These are phyloP conservation scores for Sebastes steindachneri DNA, from an alignment of 2,797 vertebrate genomes.

Conservation along the genomic window DNA sequence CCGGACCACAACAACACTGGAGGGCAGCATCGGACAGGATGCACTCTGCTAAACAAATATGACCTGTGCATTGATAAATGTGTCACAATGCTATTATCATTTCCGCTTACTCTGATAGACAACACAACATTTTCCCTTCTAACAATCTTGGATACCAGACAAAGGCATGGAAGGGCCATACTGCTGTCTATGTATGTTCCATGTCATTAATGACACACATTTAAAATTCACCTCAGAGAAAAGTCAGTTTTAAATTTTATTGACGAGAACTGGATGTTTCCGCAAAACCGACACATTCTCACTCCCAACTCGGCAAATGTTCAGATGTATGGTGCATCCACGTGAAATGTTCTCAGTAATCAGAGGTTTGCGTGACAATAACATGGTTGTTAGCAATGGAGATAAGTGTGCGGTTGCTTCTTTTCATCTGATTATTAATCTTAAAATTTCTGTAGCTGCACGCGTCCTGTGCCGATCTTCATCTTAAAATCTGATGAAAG, in stretches of 20 bases:
- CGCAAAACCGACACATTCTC: background rate
- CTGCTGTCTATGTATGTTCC: background rate
- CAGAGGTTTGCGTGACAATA: background rate
- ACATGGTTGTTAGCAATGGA: background rate
- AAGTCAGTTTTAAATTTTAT: background rate
- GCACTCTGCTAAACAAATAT: slow-evolving; percentile 62
- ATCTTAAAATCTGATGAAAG: background rate
- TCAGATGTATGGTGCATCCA: background rate
- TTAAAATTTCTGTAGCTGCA: background rate
- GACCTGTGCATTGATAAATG: slow-evolving; percentile 55
- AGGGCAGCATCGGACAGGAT: slow-evolving; percentile 59
- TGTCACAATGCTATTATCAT: slow-evolving; percentile 42
- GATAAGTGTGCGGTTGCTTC: background rate
- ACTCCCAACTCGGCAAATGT: background rate
- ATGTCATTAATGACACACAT: background rate
- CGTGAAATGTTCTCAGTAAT: background rate
- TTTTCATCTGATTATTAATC: background rate
- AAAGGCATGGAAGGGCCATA: background rate
- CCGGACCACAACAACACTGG: slow-evolving; percentile 24
- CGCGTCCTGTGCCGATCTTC: background rate
- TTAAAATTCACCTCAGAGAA: background rate
- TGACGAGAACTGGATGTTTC: background rate
- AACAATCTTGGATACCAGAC: slow-evolving; percentile 16
- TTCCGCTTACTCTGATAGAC: slow-evolving; percentile 31
- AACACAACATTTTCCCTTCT: slow-evolving; percentile 36